A percentile compares a stretch with the other conserved stretches of the same genome.
phyloP scores from a whole-genome alignment of 1,140 invertebrate genomes.

The Apis laboriosa region DNA sequence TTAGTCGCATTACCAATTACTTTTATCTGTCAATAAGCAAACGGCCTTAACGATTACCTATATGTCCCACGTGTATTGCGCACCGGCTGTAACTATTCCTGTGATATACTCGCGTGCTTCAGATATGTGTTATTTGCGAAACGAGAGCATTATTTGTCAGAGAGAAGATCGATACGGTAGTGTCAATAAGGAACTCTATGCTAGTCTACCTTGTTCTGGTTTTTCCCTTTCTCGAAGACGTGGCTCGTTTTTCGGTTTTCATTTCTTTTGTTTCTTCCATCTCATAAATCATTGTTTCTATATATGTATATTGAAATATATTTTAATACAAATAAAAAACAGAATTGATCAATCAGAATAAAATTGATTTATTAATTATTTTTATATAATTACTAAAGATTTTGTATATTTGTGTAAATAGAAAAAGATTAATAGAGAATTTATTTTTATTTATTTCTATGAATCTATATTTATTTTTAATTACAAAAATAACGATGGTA shows the following conservation, averaged over 20 bases:
- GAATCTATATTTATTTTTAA: neutral
- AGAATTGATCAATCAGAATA: too few relatives aligned
- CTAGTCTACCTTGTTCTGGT: constrained; percentile 15
- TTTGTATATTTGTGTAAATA: neutral
- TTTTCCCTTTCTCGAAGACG: neutral
- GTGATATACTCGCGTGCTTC: constrained; percentile 34
- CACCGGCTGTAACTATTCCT: constrained; percentile 32
- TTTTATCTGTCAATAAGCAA: constrained; percentile 58
- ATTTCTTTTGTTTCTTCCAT: neutral
- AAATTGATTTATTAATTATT: neutral
- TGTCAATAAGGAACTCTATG: constrained; percentile 49
- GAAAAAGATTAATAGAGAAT: too few relatives aligned
- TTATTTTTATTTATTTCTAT: neutral
- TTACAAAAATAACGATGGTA: too few relatives aligned
- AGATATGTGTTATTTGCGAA: constrained; percentile 40
- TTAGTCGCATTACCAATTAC: constrained; percentile 50
- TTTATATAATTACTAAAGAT: neutral
- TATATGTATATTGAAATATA: neutral
- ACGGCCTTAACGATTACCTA: constrained; percentile 31
- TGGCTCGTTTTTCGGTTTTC: too few relatives aligned
- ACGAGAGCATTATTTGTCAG: constrained; percentile 54
- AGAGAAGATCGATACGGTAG: constrained; percentile 55
- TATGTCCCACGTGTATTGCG: constrained; percentile 17
- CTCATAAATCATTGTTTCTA: neutral
- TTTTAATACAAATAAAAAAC: too few relatives aligned